Percentiles rank a stretch among this genome's conserved stretches.
Conservation (phyloP, 2,797 vertebrate species). For the Halcyon chelicuti region DNA sequence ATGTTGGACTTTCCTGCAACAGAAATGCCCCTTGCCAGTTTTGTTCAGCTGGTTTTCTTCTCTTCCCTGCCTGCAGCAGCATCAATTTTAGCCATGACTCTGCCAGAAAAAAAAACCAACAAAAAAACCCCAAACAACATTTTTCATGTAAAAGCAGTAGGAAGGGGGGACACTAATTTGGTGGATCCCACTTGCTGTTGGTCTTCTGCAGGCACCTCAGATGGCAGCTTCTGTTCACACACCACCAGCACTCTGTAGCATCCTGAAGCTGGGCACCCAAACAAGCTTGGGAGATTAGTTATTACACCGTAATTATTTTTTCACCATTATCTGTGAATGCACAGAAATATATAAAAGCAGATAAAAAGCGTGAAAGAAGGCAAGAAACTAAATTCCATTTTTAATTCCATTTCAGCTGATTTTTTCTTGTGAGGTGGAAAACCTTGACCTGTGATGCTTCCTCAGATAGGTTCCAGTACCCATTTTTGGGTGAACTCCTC, state of each 20-base stretch:
- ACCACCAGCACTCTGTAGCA: not conserved
- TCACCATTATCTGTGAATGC: not conserved
- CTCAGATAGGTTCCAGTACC: not conserved
- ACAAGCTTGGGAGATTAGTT: not conserved
- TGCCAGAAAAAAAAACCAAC: not conserved
- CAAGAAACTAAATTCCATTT: not conserved
- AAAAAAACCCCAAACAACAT: no score
- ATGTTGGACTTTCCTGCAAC: not conserved
- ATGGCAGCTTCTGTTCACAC: not conserved
- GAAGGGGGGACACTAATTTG: not conserved
- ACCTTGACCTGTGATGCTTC: accelerated
- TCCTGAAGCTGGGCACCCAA: not conserved
- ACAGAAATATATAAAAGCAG: not conserved
- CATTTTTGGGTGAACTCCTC: not conserved
- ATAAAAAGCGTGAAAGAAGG: not conserved
- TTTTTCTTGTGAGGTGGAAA: not conserved
- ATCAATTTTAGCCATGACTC: not conserved
- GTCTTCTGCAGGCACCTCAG: not conserved
- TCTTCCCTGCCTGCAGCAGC: not conserved
- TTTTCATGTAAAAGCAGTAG: not conserved
- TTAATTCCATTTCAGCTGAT: not conserved
- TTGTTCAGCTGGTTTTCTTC: not conserved
- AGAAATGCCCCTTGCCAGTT: not conserved
- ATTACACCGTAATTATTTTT: not conserved
- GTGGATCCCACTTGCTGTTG: not conserved